Percentiles rank a stretch among this genome's conserved stretches.
Evolutionary conservation across 1,140 invertebrate genomes (phyloP).

Genomic region (Euschistus heros): DNA sequence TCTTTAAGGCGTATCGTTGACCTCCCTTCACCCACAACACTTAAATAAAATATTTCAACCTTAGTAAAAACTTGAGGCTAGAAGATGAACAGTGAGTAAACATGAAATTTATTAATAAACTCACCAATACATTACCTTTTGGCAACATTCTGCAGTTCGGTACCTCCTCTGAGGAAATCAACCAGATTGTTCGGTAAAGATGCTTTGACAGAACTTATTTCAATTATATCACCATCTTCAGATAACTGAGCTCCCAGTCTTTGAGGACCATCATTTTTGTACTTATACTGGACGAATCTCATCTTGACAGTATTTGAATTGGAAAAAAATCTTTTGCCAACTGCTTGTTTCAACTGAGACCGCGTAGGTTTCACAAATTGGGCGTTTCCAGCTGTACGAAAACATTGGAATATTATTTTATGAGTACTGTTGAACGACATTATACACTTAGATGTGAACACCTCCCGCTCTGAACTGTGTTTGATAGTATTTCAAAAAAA

Average conservation of each 20-base stretch:
- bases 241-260: conserved; percentile 19
- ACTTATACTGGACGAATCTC: conserved; percentile 24
- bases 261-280: conserved; percentile 9
- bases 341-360: too few species aligned
- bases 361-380: too few species aligned
- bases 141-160: conserved; percentile 38
- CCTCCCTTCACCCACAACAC: conserved; percentile 44
- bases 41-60: conserved; percentile 31
- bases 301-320: not conserved
- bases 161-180: conserved; percentile 43
- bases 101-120: not conserved
- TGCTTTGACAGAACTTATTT: conserved; percentile 44
- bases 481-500: too few species aligned
- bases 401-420: too few species aligned
- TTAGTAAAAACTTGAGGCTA: conserved; percentile 30
- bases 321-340: conserved; percentile 10
- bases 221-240: conserved; percentile 41
- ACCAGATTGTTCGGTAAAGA: conserved; percentile 46
- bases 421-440: too few species aligned
- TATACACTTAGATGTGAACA: too few species aligned
- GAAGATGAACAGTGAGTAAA: not conserved
- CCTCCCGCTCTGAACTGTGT: too few species aligned
- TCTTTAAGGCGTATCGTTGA: conserved; percentile 40
- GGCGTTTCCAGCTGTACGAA: too few species aligned
- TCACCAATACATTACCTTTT: conserved; percentile 36